Percentiles rank a stretch among this genome's conserved stretches.
Conservation (phyloP, 1,140 invertebrate genomes). For the Lamellibrachia luymesi region DNA sequence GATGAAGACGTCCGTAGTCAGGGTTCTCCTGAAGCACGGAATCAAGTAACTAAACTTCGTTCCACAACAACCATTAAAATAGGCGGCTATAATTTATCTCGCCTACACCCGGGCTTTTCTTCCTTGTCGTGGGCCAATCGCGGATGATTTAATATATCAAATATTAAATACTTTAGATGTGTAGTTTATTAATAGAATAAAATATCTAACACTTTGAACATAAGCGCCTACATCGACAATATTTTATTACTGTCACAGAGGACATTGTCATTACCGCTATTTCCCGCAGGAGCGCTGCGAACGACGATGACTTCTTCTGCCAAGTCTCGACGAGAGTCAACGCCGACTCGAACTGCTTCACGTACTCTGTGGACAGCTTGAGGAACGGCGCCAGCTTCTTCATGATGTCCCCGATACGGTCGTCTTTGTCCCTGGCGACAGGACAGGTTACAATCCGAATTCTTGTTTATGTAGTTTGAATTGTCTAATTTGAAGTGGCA, state of each 20-base stretch:
- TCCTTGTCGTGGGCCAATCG: neutral
- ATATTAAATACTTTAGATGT: neutral
- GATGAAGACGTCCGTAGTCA: constrained; percentile 63
- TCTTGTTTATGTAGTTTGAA: neutral
- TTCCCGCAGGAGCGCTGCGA: constrained; percentile 62
- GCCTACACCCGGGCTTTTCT: neutral
- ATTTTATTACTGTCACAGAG: neutral
- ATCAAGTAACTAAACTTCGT: neutral
- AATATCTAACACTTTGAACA: too few relatives aligned
- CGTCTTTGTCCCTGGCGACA: neutral
- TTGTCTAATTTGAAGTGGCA: neutral
- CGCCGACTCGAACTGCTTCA: constrained; percentile 67
- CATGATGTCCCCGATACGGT: constrained; percentile 64
- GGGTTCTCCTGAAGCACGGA: constrained; percentile 58
- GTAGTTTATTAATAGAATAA: neutral
- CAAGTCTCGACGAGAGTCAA: constrained; percentile 62
- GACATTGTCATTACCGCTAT: constrained; percentile 60
- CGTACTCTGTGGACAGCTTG: constrained; percentile 69
- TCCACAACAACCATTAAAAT: neutral
- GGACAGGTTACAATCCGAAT: neutral
- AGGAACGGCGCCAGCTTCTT: constrained; percentile 67
- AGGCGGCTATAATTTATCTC: neutral
- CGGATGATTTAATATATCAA: neutral
- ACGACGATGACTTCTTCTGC: constrained; percentile 60
- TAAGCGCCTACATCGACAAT: too few relatives aligned